phyloP scores from a whole-genome alignment of 2,113 vertebrate genomes.

The Mormoops blainvillei region DNA sequence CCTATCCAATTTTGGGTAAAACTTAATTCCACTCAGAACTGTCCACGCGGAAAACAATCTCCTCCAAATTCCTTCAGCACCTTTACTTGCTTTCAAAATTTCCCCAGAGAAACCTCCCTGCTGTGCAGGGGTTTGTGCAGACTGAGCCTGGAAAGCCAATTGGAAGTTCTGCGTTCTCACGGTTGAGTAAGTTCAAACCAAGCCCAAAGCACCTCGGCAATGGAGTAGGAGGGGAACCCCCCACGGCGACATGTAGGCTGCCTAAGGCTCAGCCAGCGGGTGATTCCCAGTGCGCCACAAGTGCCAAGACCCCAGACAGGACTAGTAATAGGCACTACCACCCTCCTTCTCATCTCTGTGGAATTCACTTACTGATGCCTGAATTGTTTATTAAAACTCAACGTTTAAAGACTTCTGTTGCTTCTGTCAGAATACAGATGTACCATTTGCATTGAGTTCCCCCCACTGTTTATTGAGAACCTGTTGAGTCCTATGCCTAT shows the following conservation, averaged over 20 bases:
- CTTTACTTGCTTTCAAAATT: slow-evolving; percentile 31
- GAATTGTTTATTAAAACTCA: neutral
- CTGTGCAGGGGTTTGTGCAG: neutral
- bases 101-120: slow-evolving; percentile 29
- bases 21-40: slow-evolving; percentile 22
- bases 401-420: neutral
- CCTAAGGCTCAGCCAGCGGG: neutral
- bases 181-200: neutral
- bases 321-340: neutral
- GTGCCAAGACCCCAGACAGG: neutral
- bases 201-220: neutral
- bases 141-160: neutral
- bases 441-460: neutral
- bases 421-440: neutral
- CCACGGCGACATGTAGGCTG: neutral
- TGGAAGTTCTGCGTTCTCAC: neutral
- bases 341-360: neutral
- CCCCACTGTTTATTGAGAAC: neutral
- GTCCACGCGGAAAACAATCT: slow-evolving; percentile 19
- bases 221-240: neutral
- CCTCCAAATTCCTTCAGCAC: neutral
- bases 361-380: neutral
- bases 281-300: rapidly evolving
- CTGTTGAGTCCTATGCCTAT: neutral
- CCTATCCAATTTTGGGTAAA: neutral